Conservation (phyloP, 1,140 invertebrate genomes). For the Phymastichus coffea region DNA sequence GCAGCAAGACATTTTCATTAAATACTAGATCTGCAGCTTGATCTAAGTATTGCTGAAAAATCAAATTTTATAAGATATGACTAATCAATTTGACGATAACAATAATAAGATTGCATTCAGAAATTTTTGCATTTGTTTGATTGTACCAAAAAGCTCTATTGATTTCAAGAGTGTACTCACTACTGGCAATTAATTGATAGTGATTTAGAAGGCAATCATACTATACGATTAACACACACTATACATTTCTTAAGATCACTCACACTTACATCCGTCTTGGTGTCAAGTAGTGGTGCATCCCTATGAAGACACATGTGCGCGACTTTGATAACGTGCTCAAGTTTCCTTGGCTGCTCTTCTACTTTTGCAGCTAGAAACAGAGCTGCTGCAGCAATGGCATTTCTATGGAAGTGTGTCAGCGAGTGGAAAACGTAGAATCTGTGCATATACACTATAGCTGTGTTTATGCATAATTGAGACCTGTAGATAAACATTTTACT, state of each 20-base stretch:
- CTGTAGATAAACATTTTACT: too few relatives aligned
- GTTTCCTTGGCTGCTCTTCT: slow-evolving; percentile 93
- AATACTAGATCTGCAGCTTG: slow-evolving; percentile 87
- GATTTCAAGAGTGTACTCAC: too few relatives aligned
- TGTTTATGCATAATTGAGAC: slow-evolving; percentile 89
- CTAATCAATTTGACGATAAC: slow-evolving; percentile 56
- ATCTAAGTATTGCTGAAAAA: slow-evolving; percentile 72
- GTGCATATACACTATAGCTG: slow-evolving; percentile 98
- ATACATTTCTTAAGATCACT: too few relatives aligned
- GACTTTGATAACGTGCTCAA: slow-evolving; percentile 94
- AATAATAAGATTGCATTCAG: too few relatives aligned
- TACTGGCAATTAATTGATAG: too few relatives aligned
- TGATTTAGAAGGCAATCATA: too few relatives aligned
- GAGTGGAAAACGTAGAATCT: slow-evolving; percentile 95
- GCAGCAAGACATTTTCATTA: slow-evolving; percentile 93
- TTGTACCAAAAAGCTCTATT: too few relatives aligned
- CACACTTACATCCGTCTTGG: slow-evolving; percentile 67
- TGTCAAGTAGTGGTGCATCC: slow-evolving; percentile 64
- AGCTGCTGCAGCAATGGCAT: slow-evolving; percentile 78
- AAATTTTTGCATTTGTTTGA: too few relatives aligned
- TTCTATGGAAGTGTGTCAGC: slow-evolving; percentile 81
- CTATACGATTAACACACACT: too few relatives aligned
- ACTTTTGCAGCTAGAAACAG: slow-evolving; percentile 97
- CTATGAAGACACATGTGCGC: slow-evolving; percentile 78
- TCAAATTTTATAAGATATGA: too few relatives aligned